Percentiles rank a stretch among this genome's conserved stretches.
These are phyloP conservation scores for Tribolium castaneum DNA, from an alignment of 1,140 invertebrate genomes.

Conservation along the genomic window DNA sequence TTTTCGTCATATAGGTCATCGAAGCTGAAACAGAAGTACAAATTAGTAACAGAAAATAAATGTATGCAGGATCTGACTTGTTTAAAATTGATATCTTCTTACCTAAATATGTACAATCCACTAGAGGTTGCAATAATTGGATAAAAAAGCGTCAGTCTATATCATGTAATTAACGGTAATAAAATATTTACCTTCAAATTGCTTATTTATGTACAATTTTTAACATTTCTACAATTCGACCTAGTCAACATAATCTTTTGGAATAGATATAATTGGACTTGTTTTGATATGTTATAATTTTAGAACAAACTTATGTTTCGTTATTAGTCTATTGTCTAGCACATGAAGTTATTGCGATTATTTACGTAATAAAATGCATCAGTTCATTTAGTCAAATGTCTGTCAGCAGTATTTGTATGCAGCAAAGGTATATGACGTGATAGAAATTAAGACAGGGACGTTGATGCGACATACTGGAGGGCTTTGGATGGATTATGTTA, in stretches of 20 bases:
- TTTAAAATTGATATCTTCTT: slow-evolving; percentile 7
- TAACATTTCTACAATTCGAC: slow-evolving; percentile 30
- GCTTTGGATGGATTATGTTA: slow-evolving; percentile 75
- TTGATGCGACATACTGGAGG: slow-evolving; percentile 57
- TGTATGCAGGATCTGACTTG: too few relatives aligned
- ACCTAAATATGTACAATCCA: slow-evolving; percentile 47
- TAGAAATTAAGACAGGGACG: slow-evolving; percentile 33
- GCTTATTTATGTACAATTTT: slow-evolving; percentile 37
- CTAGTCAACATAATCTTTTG: neutral
- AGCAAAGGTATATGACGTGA: slow-evolving; percentile 45
- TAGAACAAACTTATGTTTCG: slow-evolving; percentile 36
- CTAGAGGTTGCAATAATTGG: slow-evolving; percentile 35
- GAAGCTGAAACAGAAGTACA: slow-evolving; percentile 49
- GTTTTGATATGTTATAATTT: slow-evolving; percentile 37
- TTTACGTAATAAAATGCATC: slow-evolving; percentile 29
- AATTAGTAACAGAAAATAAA: slow-evolving; percentile 26
- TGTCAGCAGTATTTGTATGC: slow-evolving; percentile 36
- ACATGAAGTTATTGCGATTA: slow-evolving; percentile 30
- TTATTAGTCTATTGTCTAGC: slow-evolving; percentile 41
- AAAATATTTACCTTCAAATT: slow-evolving; percentile 39
- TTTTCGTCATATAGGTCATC: slow-evolving; percentile 45
- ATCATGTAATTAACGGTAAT: slow-evolving; percentile 41
- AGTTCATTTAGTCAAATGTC: slow-evolving; percentile 37
- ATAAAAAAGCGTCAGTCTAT: slow-evolving; percentile 55
- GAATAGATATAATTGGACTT: slow-evolving; percentile 26